A percentile compares a stretch with the other conserved stretches of the same genome.
These are phyloP conservation scores for Pogonomyrmex californicus DNA, from an alignment of 1,140 invertebrate species.

Conservation along the genomic window DNA sequence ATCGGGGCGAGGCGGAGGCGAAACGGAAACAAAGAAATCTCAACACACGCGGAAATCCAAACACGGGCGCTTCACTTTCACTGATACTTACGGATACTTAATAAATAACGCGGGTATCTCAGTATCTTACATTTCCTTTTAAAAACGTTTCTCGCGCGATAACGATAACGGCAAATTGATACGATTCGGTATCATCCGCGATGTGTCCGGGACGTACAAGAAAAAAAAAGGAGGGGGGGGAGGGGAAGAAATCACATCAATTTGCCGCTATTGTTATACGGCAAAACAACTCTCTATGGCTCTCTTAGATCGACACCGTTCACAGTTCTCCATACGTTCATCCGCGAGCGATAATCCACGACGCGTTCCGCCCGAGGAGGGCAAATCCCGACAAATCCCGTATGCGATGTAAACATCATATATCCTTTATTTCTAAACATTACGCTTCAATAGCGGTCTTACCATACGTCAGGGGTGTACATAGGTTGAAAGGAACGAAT, in stretches of 20 bases:
- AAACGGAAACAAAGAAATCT: too few species aligned
- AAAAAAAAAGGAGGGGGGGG: too few species aligned
- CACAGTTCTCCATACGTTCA: not conserved
- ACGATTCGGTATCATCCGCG: not conserved
- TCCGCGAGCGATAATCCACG: not conserved
- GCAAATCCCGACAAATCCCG: not conserved
- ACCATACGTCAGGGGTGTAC: too few species aligned
- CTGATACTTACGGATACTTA: not conserved
- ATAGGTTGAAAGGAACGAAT: not conserved
- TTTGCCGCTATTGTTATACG: conserved; percentile 48
- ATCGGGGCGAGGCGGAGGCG: not conserved
- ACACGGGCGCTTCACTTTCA: not conserved
- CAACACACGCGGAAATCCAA: too few species aligned
- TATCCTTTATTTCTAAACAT: conserved; percentile 37
- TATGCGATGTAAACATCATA: conserved; percentile 31
- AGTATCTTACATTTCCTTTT: not conserved
- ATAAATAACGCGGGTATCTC: not conserved
- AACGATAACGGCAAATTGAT: conserved; percentile 61
- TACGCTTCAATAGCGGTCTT: not conserved
- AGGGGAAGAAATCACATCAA: conserved; percentile 37
- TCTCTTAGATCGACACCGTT: not conserved
- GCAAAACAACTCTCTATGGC: not conserved
- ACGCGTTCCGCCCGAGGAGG: not conserved
- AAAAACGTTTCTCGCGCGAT: not conserved
- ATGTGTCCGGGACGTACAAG: not conserved